phyloP scores from a whole-genome alignment of 2,888 invertebrate genomes.

The Allacma fusca region DNA sequence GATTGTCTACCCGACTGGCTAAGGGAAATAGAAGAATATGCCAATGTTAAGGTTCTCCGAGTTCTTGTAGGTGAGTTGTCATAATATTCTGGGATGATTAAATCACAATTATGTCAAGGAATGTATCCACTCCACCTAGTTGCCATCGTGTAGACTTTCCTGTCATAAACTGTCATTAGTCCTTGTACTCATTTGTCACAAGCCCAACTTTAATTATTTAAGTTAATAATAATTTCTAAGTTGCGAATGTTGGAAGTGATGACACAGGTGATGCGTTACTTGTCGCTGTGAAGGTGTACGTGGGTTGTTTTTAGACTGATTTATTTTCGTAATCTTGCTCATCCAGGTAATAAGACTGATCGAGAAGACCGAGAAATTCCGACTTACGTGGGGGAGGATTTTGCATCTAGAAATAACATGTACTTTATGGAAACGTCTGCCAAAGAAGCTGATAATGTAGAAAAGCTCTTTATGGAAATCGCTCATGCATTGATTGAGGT shows the following conservation, averaged over 20 bases:
- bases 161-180: too few relatives aligned
- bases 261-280: too few relatives aligned
- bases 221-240: too few relatives aligned
- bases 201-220: too few relatives aligned
- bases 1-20: slow-evolving; percentile 98
- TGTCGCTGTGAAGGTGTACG: too few relatives aligned
- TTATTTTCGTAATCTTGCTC: not conserved
- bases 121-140: too few relatives aligned
- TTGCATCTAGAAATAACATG: slow-evolving; percentile 95
- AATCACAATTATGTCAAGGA: too few relatives aligned
- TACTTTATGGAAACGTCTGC: slow-evolving; percentile 98
- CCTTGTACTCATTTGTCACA: too few relatives aligned
- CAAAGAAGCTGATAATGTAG: slow-evolving; percentile 97
- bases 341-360: slow-evolving; percentile 93
- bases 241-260: too few relatives aligned
- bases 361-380: slow-evolving; percentile 96
- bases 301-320: too few relatives aligned
- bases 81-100: not conserved
- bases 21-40: slow-evolving; percentile 96
- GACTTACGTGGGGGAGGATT: slow-evolving; percentile 91
- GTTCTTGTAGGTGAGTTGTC: slow-evolving; percentile 84
- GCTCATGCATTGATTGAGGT: slow-evolving; percentile 91
- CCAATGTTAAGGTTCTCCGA: slow-evolving; percentile 90
- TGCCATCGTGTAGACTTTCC: too few relatives aligned
- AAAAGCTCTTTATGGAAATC: slow-evolving; percentile 94